Evolutionary conservation across 2,113 vertebrate species (phyloP).

Genomic region (Andinoacara biseriatus): DNA sequence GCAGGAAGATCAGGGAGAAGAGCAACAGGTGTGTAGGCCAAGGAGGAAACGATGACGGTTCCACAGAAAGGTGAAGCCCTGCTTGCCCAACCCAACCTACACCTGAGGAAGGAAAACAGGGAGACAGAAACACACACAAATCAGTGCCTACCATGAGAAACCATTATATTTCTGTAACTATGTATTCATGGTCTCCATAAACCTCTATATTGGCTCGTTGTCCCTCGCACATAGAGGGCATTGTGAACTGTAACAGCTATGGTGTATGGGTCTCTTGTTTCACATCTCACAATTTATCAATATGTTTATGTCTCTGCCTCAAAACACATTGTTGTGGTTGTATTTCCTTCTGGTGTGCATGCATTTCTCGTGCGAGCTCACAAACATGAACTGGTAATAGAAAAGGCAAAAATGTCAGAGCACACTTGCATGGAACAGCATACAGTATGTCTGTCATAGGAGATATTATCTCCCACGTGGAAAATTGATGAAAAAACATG

Average conservation of each 20-base stretch:
- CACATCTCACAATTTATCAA: constrained; percentile 38
- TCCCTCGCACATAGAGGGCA: constrained; percentile 45
- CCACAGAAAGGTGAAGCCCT: neutral
- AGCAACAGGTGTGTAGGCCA: neutral
- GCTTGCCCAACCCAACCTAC: neutral
- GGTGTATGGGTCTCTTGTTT: constrained; percentile 41
- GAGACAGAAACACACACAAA: neutral
- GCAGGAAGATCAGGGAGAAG: neutral
- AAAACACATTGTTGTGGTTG: constrained; percentile 31
- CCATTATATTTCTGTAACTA: neutral
- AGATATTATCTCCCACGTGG: constrained; percentile 10
- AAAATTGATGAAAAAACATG: neutral
- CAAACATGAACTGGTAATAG: neutral
- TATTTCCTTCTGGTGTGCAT: neutral
- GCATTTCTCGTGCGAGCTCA: constrained; percentile 3
- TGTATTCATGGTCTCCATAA: neutral
- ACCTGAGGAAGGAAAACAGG: neutral
- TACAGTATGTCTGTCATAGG: neutral
- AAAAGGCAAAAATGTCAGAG: constrained; percentile 18
- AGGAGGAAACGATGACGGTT: neutral
- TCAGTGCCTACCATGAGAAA: neutral
- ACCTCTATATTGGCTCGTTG: constrained; percentile 8
- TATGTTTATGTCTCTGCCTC: constrained; percentile 34
- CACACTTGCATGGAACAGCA: neutral
- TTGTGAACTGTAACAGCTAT: constrained; percentile 53